Percentiles rank a stretch among this genome's conserved stretches.
These are phyloP conservation scores for Bibio marci DNA, from an alignment of 2,888 invertebrate genomes.

Conservation along the genomic window DNA sequence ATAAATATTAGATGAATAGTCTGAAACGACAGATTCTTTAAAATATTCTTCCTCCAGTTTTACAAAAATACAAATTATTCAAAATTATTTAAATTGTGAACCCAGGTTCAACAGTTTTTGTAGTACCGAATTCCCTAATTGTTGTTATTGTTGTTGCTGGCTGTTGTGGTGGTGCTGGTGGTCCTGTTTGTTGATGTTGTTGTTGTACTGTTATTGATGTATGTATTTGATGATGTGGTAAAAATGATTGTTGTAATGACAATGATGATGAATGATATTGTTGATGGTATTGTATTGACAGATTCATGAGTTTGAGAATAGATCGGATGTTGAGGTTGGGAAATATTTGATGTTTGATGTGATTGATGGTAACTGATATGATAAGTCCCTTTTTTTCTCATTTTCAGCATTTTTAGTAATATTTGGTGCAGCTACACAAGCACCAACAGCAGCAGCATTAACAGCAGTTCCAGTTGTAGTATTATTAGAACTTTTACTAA, in stretches of 20 bases:
- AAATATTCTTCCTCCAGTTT: too few relatives aligned
- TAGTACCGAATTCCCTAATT: too few relatives aligned
- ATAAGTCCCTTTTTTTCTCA: too few relatives aligned
- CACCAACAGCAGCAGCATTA: background rate
- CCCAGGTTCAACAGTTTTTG: too few relatives aligned
- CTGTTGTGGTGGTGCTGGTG: constrained; percentile 6
- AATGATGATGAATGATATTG: constrained; percentile 8
- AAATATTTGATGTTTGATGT: constrained; percentile 35
- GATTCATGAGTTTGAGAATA: constrained; percentile 40
- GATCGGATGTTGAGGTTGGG: constrained; percentile 39
- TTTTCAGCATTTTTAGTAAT: background rate
- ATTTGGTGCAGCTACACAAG: background rate
- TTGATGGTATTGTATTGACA: constrained; percentile 16
- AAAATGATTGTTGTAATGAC: constrained; percentile 10
- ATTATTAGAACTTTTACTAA: constrained; percentile 4
- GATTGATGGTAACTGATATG: too few relatives aligned
- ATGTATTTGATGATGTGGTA: constrained; percentile 9
- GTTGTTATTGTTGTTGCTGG: too few relatives aligned
- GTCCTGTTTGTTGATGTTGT: constrained; percentile 8
- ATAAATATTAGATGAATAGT: too few relatives aligned
- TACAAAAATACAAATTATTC: too few relatives aligned
- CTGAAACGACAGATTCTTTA: too few relatives aligned
- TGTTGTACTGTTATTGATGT: constrained; percentile 8
- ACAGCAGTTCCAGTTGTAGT: background rate
- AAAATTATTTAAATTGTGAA: too few relatives aligned